These are phyloP conservation scores for Otus sunia DNA, from an alignment of 2,113 vertebrate species.

Conservation along the genomic window DNA sequence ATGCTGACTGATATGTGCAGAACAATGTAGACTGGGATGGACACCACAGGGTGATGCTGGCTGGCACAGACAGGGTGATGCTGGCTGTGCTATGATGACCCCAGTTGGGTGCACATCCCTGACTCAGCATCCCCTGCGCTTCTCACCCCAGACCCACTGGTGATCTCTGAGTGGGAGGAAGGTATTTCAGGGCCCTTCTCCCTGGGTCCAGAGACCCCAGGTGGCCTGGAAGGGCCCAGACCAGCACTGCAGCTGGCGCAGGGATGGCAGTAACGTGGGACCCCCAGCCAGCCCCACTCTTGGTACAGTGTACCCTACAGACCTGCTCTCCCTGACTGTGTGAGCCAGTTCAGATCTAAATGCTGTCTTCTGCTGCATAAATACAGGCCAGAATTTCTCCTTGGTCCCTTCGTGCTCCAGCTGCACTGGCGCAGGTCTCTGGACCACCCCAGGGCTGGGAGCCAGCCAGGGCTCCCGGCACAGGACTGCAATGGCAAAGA, in stretches of 20 bases:
- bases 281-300: neutral
- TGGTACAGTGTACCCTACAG: neutral
- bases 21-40: neutral
- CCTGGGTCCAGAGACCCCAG: neutral
- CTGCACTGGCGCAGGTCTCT: neutral
- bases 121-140: neutral
- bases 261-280: too few relatives aligned
- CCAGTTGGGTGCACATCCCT: neutral
- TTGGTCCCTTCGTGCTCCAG: neutral
- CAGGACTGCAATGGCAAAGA: neutral
- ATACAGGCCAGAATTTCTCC: neutral
- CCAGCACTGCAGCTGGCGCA: neutral
- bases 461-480: neutral
- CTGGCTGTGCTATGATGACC: neutral
- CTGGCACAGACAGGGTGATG: neutral
- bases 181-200: neutral
- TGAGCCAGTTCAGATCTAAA: neutral
- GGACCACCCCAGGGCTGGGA: neutral
- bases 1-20: neutral
- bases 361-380: neutral
- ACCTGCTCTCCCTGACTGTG: neutral
- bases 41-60: neutral
- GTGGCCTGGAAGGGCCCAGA: too few relatives aligned
- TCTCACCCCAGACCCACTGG: neutral
- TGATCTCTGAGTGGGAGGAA: neutral